Conservation (phyloP, 1,140 invertebrate genomes). For the Saccostrea glomerata region DNA sequence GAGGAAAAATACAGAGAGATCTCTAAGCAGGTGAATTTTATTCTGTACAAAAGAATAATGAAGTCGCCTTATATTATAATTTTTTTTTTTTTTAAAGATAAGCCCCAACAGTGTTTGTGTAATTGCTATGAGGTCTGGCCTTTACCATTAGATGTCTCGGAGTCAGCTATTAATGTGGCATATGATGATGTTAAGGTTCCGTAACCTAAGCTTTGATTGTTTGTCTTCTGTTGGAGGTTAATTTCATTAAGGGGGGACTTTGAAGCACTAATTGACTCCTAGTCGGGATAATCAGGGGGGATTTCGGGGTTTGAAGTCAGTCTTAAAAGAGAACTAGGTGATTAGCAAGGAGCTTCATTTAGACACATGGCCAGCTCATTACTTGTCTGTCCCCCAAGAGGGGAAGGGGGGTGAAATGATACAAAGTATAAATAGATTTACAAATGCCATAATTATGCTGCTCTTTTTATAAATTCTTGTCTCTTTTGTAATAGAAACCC, state of each 20-base stretch:
- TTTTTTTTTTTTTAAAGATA: background rate
- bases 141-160: background rate
- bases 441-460: background rate
- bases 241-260: constrained; percentile 10
- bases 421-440: background rate
- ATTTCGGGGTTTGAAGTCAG: constrained; percentile 7
- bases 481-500: background rate
- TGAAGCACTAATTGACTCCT: constrained; percentile 33
- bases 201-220: background rate
- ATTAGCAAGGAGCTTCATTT: background rate
- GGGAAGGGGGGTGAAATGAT: background rate
- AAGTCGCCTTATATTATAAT: background rate
- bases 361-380: background rate
- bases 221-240: constrained; percentile 2
- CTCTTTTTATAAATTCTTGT: background rate
- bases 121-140: background rate
- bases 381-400: background rate
- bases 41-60: background rate
- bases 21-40: constrained; percentile 19
- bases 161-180: constrained; percentile 12
- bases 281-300: constrained; percentile 10
- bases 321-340: constrained; percentile 8
- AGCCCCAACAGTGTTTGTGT: background rate
- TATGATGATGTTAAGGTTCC: constrained; percentile 5
- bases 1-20: background rate